phyloP scores from a whole-genome alignment of 64 coral and sea anemone genomes.

The Porites lutea region DNA sequence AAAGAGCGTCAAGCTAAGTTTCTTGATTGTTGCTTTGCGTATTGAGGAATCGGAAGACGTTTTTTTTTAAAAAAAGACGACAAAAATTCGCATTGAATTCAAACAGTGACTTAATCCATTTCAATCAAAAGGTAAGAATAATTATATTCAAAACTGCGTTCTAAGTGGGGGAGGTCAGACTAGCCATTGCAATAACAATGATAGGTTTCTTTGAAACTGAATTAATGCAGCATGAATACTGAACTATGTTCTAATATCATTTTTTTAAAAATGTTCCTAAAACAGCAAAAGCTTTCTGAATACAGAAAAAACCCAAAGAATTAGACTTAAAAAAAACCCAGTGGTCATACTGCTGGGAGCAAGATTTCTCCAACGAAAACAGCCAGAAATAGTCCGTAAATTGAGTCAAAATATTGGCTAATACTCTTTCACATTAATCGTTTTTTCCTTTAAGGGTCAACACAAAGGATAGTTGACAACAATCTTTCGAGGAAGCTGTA shows the following conservation, averaged over 20 bases:
- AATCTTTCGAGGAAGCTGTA: not conserved
- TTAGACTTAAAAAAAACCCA: not conserved
- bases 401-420: slow-evolving; percentile 37
- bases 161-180: not conserved
- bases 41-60: not conserved
- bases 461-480: slow-evolving; percentile 4
- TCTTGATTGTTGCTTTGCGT: not conserved
- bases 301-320: not conserved
- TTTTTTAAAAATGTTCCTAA: not conserved
- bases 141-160: slow-evolving; percentile 1
- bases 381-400: not conserved
- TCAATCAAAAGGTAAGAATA: slow-evolving; percentile 13
- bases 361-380: too few species aligned
- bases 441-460: slow-evolving; percentile 5
- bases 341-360: not conserved
- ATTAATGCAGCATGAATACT: not conserved
- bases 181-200: not conserved
- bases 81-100: not conserved
- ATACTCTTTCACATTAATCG: slow-evolving; percentile 11
- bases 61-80: not conserved
- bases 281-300: not conserved
- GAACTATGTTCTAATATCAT: not conserved
- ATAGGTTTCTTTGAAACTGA: not conserved
- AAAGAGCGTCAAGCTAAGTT: not conserved
- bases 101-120: not conserved